Base-by-base conservation (phyloP, 2,888 invertebrate species). In the Nebria salina region DNA sequence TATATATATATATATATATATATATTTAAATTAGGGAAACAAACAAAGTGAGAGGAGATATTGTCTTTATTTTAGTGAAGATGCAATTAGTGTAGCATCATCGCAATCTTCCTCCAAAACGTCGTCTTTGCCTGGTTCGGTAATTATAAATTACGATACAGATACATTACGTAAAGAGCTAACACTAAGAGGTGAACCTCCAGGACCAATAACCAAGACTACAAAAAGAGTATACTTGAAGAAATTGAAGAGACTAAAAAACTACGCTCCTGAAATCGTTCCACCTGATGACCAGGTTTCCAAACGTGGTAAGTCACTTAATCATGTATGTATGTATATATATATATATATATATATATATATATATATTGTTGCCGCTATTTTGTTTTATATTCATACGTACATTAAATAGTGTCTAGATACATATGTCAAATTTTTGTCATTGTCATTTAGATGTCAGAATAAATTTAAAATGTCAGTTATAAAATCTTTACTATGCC, bases 221-320 rank as follows among this genome's bases (percentile, higher is more conserved):
- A 97, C 97, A 0, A 94, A 95, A 84, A 91, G 92, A 0, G 88
- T 96, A 8, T 97, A 97, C 86, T 89, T 96, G 75, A 94, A 92
- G 86, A 93, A 94, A 84, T 89, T 97, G 43, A 91, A 92, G 66
- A 92, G 92, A 76, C 88, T 95, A 20, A 86, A 85, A 82, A 87
- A 85, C 81, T 82, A 85, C 64, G 85, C 86, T 8, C 54, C 81
- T 11, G 76, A 43, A 5, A 34, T 66, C 34, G 26, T 78, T 64
- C 15, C 79, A 25, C n/a, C n/a, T n/a, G 65, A 64, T 68, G 64
- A 70, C 54, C 77, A 78, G 20, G 75, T 74, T 41, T 72, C 81
- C 70, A 76, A 82, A 70, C 86, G 83, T 86, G 85, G 87, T 87
- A 83, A 84, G 83, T 83, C 64, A 15, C 41, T 81, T 8, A 43